phyloP scores from a whole-genome alignment of 2,113 vertebrate species.

The Anas platyrhynchos region DNA sequence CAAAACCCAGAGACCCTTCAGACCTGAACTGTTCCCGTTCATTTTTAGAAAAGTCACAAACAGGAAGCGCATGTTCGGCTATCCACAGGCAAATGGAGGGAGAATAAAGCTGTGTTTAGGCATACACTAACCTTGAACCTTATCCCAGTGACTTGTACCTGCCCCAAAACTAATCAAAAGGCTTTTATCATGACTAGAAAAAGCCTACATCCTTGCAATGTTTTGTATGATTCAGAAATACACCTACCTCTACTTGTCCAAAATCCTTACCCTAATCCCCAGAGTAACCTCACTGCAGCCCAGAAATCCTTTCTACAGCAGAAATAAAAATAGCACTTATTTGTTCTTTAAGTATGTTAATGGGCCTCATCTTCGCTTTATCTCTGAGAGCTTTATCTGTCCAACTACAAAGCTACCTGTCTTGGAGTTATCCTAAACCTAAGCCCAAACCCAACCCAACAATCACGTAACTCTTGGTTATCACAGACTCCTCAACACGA shows the following conservation, averaged over 20 bases:
- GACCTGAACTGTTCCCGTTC: not conserved
- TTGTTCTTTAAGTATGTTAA: slow-evolving; percentile 9
- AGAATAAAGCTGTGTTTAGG: slow-evolving; percentile 35
- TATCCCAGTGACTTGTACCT: slow-evolving; percentile 48
- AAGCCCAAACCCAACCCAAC: not conserved
- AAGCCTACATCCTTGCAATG: not conserved
- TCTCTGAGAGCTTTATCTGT: slow-evolving; percentile 7
- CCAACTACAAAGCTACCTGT: not conserved
- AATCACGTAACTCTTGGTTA: not conserved
- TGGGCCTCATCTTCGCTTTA: not conserved
- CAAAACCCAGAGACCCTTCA: not conserved
- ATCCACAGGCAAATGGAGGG: slow-evolving; percentile 28
- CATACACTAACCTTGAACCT: slow-evolving; percentile 60
- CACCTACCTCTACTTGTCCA: not conserved
- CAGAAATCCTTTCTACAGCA: slow-evolving; percentile 3
- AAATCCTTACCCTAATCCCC: not conserved
- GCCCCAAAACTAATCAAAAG: slow-evolving; percentile 1
- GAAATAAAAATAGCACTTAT: not conserved
- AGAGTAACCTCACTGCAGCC: not conserved
- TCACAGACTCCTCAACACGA: not conserved
- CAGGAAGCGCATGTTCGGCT: slow-evolving; percentile 46
- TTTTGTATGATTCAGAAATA: slow-evolving; percentile 18
- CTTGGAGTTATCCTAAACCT: not conserved
- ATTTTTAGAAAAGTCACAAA: slow-evolving; percentile 68
- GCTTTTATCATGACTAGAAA: not conserved